phyloP scores from a whole-genome alignment of 2,888 invertebrate genomes.

The Folsomia manolachei region DNA sequence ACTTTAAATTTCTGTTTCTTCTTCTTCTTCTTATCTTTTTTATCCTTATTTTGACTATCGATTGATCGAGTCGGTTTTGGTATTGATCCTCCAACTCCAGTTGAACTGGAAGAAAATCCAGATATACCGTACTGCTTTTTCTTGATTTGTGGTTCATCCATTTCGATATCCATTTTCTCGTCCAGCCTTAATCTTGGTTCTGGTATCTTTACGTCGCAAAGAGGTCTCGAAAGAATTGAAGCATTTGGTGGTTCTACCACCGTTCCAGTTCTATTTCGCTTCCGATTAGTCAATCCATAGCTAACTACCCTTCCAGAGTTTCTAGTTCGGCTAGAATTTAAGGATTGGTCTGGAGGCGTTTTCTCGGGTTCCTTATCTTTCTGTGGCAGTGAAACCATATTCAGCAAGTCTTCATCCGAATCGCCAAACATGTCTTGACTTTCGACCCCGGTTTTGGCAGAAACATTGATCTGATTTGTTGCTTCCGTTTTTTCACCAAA shows the following conservation, averaged over 20 bases:
- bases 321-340: no score
- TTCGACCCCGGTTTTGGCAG: background rate
- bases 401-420: constrained; percentile 12
- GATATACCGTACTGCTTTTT: background rate
- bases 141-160: background rate
- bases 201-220: no score
- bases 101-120: no score
- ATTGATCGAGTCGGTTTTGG: background rate
- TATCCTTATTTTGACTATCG: background rate
- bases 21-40: constrained; percentile 21
- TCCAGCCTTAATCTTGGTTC: no score
- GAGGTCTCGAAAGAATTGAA: no score
- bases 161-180: no score
- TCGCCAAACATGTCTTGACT: constrained; percentile 23
- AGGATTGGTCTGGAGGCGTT: constrained; percentile 9
- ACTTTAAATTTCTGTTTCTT: constrained; percentile 38
- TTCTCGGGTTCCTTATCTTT: background rate
- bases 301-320: no score
- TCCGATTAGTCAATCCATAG: no score
- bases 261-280: no score
- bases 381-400: constrained; percentile 1
- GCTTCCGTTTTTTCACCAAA: background rate
- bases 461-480: no score
- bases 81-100: background rate
- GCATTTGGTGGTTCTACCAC: no score